These are phyloP conservation scores for Coecobrya sp. DNA, from an alignment of 2,888 invertebrate genomes.

Conservation along the genomic window DNA sequence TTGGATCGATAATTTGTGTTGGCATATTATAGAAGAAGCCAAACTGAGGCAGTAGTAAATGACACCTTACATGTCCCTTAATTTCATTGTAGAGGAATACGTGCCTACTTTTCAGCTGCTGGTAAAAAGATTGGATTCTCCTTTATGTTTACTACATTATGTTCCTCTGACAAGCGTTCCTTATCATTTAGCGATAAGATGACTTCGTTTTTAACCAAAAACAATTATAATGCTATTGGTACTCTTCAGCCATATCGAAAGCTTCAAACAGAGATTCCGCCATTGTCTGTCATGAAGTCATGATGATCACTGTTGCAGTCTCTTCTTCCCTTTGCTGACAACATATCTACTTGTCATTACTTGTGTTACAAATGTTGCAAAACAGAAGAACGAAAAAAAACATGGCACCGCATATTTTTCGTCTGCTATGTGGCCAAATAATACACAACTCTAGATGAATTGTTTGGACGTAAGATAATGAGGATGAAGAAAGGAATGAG, in stretches of 20 bases:
- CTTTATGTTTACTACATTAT: neutral
- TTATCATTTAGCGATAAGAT: neutral
- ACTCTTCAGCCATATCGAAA: neutral
- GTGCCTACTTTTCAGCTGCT: slow-evolving; percentile 5
- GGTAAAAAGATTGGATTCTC: neutral
- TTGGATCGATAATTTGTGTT: slow-evolving; percentile 38
- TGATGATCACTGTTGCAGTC: neutral
- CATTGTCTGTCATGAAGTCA: slow-evolving; percentile 13
- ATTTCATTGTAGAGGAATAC: neutral
- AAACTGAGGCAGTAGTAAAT: too few relatives aligned
- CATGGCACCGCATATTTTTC: neutral
- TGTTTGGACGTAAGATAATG: neutral
- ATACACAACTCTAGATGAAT: slow-evolving; percentile 1
- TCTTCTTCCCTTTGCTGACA: neutral
- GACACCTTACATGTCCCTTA: too few relatives aligned
- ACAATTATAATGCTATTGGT: neutral
- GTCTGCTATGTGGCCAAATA: slow-evolving; percentile 21
- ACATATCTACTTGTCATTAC: neutral
- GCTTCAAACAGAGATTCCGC: neutral
- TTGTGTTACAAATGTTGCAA: neutral
- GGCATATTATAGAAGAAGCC: too few relatives aligned
- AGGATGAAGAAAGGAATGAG: slow-evolving; percentile 38
- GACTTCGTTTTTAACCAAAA: neutral
- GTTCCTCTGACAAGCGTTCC: neutral
- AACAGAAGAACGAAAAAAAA: neutral